phyloP scores from a whole-genome alignment of 2,888 invertebrate genomes.

The Scaptomyza flava region DNA sequence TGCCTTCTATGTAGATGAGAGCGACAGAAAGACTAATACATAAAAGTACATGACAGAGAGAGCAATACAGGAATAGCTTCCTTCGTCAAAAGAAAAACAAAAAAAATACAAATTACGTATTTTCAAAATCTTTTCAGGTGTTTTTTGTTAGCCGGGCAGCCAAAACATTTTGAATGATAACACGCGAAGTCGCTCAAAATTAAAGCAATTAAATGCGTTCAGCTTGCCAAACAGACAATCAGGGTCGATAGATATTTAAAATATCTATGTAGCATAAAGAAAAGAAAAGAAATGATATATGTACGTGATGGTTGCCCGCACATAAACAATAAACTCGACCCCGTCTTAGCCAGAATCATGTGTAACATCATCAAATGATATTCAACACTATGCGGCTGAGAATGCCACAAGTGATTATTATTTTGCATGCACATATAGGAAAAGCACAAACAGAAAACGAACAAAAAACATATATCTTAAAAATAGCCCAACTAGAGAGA shows the following conservation, averaged over 20 bases:
- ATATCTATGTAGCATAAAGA: slow-evolving; percentile 31
- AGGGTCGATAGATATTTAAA: slow-evolving; percentile 68
- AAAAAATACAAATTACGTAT: slow-evolving; percentile 49
- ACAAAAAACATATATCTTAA: slow-evolving; percentile 48
- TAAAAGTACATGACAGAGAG: slow-evolving; percentile 37
- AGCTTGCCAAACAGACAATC: slow-evolving; percentile 70
- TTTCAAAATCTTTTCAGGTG: slow-evolving; percentile 65
- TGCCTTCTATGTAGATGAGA: slow-evolving; percentile 64
- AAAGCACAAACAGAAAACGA: slow-evolving; percentile 25
- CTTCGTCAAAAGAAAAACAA: slow-evolving; percentile 6
- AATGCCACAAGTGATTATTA: slow-evolving; percentile 78
- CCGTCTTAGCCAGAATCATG: slow-evolving; percentile 63
- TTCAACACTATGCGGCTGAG: slow-evolving; percentile 80
- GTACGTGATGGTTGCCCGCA: slow-evolving; percentile 16
- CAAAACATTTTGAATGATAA: slow-evolving; percentile 69
- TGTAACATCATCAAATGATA: slow-evolving; percentile 80
- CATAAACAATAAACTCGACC: slow-evolving; percentile 28
- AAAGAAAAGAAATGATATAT: neutral
- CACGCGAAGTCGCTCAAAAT: slow-evolving; percentile 40
- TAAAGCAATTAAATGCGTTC: slow-evolving; percentile 41
- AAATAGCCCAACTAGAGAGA: slow-evolving; percentile 62
- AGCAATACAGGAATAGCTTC: slow-evolving; percentile 38
- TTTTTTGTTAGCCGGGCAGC: slow-evolving; percentile 35
- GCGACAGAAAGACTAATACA: neutral
- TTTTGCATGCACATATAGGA: slow-evolving; percentile 61